Evolutionary conservation across 2,797 vertebrate species (phyloP).

Genomic region (Labeo calbasu): DNA sequence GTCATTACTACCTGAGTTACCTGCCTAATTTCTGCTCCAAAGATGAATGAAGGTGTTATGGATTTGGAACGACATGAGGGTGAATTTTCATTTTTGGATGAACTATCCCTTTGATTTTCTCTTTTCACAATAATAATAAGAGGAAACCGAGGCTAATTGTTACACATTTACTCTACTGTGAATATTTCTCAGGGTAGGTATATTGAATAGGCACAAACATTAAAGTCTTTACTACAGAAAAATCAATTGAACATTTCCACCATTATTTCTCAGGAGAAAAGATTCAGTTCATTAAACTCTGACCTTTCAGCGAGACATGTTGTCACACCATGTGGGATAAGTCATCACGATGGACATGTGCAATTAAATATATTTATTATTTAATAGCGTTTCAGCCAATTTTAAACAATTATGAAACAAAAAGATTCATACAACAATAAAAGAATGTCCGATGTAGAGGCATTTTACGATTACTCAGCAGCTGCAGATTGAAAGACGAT

Average conservation of each 20-base stretch:
- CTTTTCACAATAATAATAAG: not conserved
- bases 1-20: too few relatives aligned
- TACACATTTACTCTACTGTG: not conserved
- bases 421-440: not conserved
- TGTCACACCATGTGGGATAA: not conserved
- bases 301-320: not conserved
- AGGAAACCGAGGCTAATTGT: not conserved
- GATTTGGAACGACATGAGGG: too few relatives aligned
- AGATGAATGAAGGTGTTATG: too few relatives aligned
- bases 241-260: not conserved
- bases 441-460: not conserved
- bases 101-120: not conserved
- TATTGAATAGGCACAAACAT: not conserved
- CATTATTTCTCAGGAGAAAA: constrained; percentile 15
- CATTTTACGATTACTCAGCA: not conserved
- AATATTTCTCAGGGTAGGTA: not conserved
- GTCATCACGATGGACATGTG: not conserved
- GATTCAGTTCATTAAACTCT: not conserved
- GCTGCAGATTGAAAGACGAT: not conserved
- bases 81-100: too few relatives aligned
- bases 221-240: not conserved
- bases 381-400: not conserved
- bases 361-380: not conserved
- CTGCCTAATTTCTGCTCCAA: too few relatives aligned
- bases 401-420: not conserved